Base-by-base conservation (phyloP, 2,113 vertebrate species). In the Sebastes fasciatus region DNA sequence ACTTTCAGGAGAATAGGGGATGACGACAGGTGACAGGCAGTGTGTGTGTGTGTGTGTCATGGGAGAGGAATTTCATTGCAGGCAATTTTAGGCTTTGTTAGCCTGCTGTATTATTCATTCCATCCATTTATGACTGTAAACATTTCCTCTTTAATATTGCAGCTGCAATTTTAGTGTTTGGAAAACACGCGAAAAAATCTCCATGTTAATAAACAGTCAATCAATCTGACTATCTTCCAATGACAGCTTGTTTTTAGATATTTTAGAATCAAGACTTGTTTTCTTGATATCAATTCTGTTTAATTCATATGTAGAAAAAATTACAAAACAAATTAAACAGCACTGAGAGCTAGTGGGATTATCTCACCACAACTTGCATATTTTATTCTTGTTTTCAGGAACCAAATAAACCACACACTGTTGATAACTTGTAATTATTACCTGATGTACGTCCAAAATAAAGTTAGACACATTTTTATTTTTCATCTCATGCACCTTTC, bases 31-130 rank as follows among this genome's bases (percentile, higher is more conserved):
- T 78, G 64, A 83, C 43, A 65, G 55, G 74, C 21, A 64, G 52
- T 58, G 4, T 65, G 21, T 70, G 69, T 66, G 21, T 67, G 52
- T 60, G 52, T 80, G 10, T 17, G 55, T 64, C 64, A 45, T 2
- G 7, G 70, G 34, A 51, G 42, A 43, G 9, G 46, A 8, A 66
- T 2, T 45, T 40, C 2, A 75, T 64, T 84, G 43, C 12, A 51
- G 54, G 5, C n/a, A 19, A 67, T 72, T 34, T 68, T 23, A 42
- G 16, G 64, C 17, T 79, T 84, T 74, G 71, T 84, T 52, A 74
- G 51, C 51, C 54, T 54, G 23, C 26, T 84, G 70, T 4, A 74
- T 90, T 80, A 80, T 83, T 82, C 10, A 77, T 60, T 4, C 5
- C 6, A 17, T 19, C 65, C 43, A 73, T 73, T 46, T 61, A 26